These are phyloP conservation scores for Pedetes capensis DNA, from an alignment of 2,113 vertebrate species.

Conservation along the genomic window DNA sequence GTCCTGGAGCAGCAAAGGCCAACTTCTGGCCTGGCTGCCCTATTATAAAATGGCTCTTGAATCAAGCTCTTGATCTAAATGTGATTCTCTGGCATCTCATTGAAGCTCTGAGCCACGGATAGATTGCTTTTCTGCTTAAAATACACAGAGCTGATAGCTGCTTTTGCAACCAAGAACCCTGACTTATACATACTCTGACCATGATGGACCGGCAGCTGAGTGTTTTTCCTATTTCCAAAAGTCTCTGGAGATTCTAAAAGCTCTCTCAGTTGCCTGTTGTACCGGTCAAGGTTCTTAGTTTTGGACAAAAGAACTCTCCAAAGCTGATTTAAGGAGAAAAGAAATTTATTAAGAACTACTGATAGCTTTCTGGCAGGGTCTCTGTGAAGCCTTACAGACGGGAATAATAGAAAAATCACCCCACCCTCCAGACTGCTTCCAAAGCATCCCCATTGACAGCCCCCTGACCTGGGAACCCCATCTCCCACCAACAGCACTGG, in stretches of 20 bases:
- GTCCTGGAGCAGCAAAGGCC: not conserved
- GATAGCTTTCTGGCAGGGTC: not conserved
- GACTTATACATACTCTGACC: constrained; percentile 40
- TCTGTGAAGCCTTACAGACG: not conserved
- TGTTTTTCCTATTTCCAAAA: constrained; percentile 48
- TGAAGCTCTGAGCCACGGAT: not conserved
- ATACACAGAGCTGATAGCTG: not conserved
- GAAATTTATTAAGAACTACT: not conserved
- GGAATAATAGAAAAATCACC: not conserved
- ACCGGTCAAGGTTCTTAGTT: constrained; percentile 40
- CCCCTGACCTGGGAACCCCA: not conserved
- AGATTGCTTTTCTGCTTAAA: constrained; percentile 22
- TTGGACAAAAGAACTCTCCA: constrained; percentile 36
- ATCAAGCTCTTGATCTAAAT: not conserved
- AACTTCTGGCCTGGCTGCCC: not conserved
- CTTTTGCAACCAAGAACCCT: not conserved
- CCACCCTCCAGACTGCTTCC: not conserved
- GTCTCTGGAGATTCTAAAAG: not conserved
- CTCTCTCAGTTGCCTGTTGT: constrained; percentile 11
- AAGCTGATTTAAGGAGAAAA: constrained; percentile 6
- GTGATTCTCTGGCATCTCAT: not conserved
- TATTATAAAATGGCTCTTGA: not conserved
- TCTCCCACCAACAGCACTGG: not conserved
- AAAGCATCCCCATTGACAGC: not conserved
- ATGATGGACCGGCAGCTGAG: constrained; percentile 23